These are phyloP conservation scores for Sebastes hubbsi DNA, from an alignment of 2,797 vertebrate genomes.

Conservation along the genomic window DNA sequence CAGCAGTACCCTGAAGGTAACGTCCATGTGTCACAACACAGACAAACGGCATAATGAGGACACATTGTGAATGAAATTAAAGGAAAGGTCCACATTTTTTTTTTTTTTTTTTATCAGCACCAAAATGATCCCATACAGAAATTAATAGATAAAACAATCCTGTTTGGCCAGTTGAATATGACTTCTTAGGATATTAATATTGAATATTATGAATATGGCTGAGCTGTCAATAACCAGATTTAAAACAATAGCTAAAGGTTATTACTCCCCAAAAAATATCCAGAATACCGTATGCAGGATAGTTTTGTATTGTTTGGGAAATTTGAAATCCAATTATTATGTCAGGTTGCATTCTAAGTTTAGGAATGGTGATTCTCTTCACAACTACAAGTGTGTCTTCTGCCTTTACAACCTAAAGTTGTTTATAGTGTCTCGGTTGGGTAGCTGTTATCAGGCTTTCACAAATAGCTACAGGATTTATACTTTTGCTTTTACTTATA, in stretches of 20 bases:
- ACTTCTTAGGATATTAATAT: not conserved
- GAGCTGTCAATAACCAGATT: not conserved
- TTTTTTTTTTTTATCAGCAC: not conserved
- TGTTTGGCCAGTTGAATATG: not conserved
- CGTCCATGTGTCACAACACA: not conserved
- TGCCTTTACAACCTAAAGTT: not conserved
- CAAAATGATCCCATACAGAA: not conserved
- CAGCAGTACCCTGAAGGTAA: not conserved
- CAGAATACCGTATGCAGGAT: not conserved
- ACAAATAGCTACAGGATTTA: not conserved
- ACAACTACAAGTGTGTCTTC: not conserved
- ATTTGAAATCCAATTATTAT: not conserved
- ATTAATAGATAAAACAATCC: not conserved
- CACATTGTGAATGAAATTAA: not conserved
- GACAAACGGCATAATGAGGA: not conserved
- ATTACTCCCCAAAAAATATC: not conserved
- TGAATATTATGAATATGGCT: not conserved
- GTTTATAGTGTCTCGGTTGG: not conserved
- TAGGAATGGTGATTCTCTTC: not conserved
- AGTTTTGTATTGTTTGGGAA: not conserved
- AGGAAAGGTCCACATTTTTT: not conserved
- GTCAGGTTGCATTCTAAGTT: not conserved
- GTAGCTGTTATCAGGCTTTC: not conserved
- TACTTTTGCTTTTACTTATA: constrained; percentile 34
- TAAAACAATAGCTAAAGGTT: not conserved